phyloP scores from a whole-genome alignment of 2,113 vertebrate species.

The Anguilla rostrata region DNA sequence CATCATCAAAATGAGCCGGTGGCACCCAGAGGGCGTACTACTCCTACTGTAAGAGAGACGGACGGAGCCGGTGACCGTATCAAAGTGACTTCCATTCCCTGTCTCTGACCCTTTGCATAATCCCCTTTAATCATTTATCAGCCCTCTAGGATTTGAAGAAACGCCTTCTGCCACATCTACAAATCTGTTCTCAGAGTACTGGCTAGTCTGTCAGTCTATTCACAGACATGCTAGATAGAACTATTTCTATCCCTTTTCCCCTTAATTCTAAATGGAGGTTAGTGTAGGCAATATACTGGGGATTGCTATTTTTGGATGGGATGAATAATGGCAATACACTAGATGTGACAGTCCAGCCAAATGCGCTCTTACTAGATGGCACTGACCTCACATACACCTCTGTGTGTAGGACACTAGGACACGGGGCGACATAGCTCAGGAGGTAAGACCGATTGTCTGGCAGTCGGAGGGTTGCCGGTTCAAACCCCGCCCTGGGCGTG shows the following conservation, averaged over 20 bases:
- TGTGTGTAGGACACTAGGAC: not conserved
- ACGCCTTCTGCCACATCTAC: slow-evolving; percentile 65
- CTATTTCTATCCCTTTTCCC: not conserved
- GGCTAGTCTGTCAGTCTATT: not conserved
- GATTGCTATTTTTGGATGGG: not conserved
- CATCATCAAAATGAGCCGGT: not conserved
- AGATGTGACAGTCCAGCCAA: not conserved
- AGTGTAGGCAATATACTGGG: too few species aligned
- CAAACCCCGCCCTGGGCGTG: too few species aligned
- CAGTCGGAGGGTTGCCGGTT: too few species aligned
- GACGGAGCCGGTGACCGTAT: slow-evolving; percentile 35
- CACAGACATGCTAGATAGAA: not conserved
- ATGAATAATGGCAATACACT: not conserved
- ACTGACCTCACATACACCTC: not conserved
- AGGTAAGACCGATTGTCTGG: too few species aligned
- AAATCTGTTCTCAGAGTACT: slow-evolving; percentile 50
- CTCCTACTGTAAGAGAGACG: slow-evolving; percentile 17
- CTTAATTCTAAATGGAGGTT: not conserved
- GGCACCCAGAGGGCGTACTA: not conserved
- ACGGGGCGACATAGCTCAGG: too few species aligned
- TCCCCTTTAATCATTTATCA: slow-evolving; percentile 74
- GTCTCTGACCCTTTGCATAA: slow-evolving; percentile 62
- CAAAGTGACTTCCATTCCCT: slow-evolving; percentile 45
- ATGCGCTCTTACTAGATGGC: not conserved
- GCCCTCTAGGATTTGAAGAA: slow-evolving; percentile 65